Conservation (phyloP, 2,888 invertebrate species). For the Cryptus viduatorius region DNA sequence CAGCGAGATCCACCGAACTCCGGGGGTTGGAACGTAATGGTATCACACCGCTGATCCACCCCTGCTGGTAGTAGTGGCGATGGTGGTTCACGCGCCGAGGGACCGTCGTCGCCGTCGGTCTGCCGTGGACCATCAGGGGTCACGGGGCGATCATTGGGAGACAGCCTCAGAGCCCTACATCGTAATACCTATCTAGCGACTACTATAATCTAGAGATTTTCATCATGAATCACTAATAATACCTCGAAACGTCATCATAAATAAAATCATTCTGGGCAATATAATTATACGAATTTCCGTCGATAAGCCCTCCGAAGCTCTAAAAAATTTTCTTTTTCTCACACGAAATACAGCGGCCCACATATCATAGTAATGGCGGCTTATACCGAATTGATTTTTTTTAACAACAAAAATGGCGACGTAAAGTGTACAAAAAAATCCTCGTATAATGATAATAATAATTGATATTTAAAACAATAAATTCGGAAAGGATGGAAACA, state of each 20-base stretch:
- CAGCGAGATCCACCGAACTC: constrained; percentile 62
- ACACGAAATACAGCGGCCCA: neutral
- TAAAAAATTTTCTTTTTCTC: neutral
- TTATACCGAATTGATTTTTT: too few species aligned
- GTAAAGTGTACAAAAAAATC: too few species aligned
- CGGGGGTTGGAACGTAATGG: constrained; percentile 49
- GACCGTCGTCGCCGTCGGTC: constrained; percentile 22
- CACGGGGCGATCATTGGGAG: constrained; percentile 45
- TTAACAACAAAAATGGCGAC: too few species aligned
- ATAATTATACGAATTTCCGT: constrained; percentile 43
- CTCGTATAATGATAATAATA: too few species aligned
- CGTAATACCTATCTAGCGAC: constrained; percentile 35
- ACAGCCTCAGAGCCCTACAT: constrained; percentile 21
- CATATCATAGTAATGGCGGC: neutral
- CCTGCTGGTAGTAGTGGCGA: constrained; percentile 31
- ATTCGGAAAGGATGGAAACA: too few species aligned
- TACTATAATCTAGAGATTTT: constrained; percentile 46
- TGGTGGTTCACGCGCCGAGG: constrained; percentile 36
- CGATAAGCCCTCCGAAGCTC: neutral
- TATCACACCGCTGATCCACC: constrained; percentile 61
- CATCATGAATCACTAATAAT: constrained; percentile 57
- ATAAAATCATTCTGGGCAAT: constrained; percentile 48
- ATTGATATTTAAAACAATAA: too few species aligned
- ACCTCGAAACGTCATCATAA: constrained; percentile 45
- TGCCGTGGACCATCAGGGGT: constrained; percentile 33